Evolutionary conservation across 2,888 invertebrate species (phyloP).

Genomic region (Caenorhabditis zanzibari): DNA sequence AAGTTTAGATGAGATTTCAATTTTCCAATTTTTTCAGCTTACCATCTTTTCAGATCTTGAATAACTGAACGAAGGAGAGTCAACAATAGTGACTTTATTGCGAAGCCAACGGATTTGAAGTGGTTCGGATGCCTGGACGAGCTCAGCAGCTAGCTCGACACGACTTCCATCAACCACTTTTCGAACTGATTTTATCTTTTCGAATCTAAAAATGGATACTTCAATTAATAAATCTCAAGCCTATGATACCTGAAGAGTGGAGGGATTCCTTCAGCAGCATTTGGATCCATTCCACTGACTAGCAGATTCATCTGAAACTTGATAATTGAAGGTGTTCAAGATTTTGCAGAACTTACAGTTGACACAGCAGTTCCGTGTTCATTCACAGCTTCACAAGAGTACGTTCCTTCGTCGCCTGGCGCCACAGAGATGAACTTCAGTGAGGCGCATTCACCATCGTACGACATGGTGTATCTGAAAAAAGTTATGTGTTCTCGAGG

Average conservation of each 20-base stretch:
- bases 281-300: constrained; percentile 67
- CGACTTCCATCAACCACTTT: constrained; percentile 74
- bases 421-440: constrained; percentile 74
- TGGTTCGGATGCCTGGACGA: constrained; percentile 80
- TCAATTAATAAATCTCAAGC: not conserved
- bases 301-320: constrained; percentile 76
- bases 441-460: constrained; percentile 83
- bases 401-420: constrained; percentile 86
- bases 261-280: constrained; percentile 74
- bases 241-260: constrained; percentile 69
- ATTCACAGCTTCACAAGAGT: constrained; percentile 89
- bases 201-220: constrained; percentile 57
- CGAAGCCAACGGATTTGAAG: constrained; percentile 80
- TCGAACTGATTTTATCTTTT: constrained; percentile 68
- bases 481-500: not conserved
- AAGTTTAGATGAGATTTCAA: not conserved
- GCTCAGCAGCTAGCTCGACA: constrained; percentile 74
- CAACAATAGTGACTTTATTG: constrained; percentile 77
- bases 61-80: constrained; percentile 77
- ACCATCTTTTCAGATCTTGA: constrained; percentile 69
- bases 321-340: not conserved
- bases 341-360: constrained; percentile 83
- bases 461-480: constrained; percentile 77
- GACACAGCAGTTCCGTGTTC: constrained; percentile 89
- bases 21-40: not conserved